Evolutionary conservation across 2,888 invertebrate genomes (phyloP).

Genomic region (Laothoe populi): DNA sequence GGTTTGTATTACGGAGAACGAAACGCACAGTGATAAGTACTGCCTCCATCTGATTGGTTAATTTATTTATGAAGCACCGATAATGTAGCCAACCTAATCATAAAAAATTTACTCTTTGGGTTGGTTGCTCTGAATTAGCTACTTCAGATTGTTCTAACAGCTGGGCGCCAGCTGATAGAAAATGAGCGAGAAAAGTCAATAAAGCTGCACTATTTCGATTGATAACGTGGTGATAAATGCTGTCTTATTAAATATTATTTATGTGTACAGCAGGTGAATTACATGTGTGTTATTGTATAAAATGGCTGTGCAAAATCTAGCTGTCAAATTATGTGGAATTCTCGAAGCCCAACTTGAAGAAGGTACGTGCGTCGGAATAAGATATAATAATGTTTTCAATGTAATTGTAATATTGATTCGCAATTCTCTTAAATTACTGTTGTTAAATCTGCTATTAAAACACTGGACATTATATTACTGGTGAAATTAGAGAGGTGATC

Average conservation of each 20-base stretch:
- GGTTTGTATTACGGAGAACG: slow-evolving; percentile 39
- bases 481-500: background rate
- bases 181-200: slow-evolving; percentile 77
- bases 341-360: slow-evolving; percentile 75
- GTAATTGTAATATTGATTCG: background rate
- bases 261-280: slow-evolving; percentile 52
- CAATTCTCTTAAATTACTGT: background rate
- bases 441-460: background rate
- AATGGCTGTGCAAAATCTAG: slow-evolving; percentile 82
- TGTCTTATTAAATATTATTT: slow-evolving; percentile 43
- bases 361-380: slow-evolving; percentile 61
- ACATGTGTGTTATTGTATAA: slow-evolving; percentile 37
- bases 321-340: slow-evolving; percentile 84
- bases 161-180: slow-evolving; percentile 82
- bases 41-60: slow-evolving; percentile 62
- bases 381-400: slow-evolving; percentile 35
- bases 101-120: slow-evolving; percentile 44
- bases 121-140: slow-evolving; percentile 56
- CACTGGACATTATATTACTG: too few species aligned
- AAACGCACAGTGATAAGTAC: slow-evolving; percentile 45
- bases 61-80: slow-evolving; percentile 43
- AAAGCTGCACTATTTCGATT: slow-evolving; percentile 56
- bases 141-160: slow-evolving; percentile 69
- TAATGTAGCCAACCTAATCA: slow-evolving; percentile 42
- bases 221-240: slow-evolving; percentile 55